These are phyloP conservation scores for Neoaliturus tenellus DNA, from an alignment of 2,888 invertebrate genomes.

Conservation along the genomic window DNA sequence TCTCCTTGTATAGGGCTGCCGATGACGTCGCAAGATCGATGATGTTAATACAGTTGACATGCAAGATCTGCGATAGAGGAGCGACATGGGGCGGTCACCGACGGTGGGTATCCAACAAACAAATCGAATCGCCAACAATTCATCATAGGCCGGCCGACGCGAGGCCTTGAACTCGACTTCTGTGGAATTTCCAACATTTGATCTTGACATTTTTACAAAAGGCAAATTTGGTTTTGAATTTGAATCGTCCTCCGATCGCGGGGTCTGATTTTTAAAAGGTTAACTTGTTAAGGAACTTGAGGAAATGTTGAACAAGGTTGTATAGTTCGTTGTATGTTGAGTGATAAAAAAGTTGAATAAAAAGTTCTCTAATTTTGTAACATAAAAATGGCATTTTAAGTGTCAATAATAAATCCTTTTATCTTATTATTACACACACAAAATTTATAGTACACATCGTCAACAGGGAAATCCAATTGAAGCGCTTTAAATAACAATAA, in stretches of 20 bases:
- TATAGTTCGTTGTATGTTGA: too few relatives aligned
- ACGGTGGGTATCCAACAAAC: conserved; percentile 7
- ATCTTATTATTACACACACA: too few relatives aligned
- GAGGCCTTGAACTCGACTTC: not conserved
- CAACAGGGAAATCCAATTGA: too few relatives aligned
- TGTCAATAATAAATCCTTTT: too few relatives aligned
- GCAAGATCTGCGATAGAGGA: conserved; percentile 6
- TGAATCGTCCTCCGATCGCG: not conserved
- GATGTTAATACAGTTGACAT: conserved; percentile 7
- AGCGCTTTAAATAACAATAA: too few relatives aligned
- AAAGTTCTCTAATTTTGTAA: too few relatives aligned
- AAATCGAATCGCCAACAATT: conserved; percentile 18
- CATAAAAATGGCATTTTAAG: too few relatives aligned
- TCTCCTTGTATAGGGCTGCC: too few relatives aligned
- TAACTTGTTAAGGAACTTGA: too few relatives aligned
- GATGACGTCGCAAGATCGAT: conserved; percentile 16
- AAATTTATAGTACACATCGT: too few relatives aligned
- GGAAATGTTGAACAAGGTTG: too few relatives aligned
- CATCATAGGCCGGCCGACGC: not conserved
- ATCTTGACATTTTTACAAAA: not conserved
- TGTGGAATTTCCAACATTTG: not conserved
- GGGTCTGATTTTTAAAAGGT: not conserved
- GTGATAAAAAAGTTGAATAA: too few relatives aligned
- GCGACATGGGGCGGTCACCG: not conserved
- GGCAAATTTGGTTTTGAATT: not conserved